Evolutionary conservation across 2,888 invertebrate genomes (phyloP), one percentile per base, ranked within the genome.

Genomic region (Branchellion lobata): DNA sequence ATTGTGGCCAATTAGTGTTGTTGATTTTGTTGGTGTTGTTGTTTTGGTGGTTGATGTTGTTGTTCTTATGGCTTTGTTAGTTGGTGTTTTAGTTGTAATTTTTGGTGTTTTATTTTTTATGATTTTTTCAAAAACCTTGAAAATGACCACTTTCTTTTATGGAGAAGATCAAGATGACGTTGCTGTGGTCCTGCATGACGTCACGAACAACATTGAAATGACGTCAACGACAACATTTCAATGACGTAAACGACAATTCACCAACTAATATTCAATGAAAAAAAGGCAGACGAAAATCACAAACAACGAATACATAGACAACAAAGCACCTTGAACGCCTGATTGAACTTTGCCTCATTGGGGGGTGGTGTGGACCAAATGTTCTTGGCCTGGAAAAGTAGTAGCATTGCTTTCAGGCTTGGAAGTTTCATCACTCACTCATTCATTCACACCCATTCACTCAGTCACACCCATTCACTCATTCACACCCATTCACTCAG

Each of bases 341-440:
- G 94, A 89, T 96, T 97, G 76, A 98, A 90, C 88, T 95, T 95
- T 0, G 94, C 92, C 90, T 98, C 97, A 88, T 98, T 98, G 87
- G 95, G 95, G 1, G 96, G 96, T 80, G 96, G 91, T 1, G 98
- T 98, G 1, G 97, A 96, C 98, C 97, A 98, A 2, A 97, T 96
- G 82, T 94, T 95, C 89, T 88, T 86, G 27, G 93, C 93, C 88
- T 97, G 3, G 5, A 57, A 14, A 5, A n/a, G 61, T 57, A 14
- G 40, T 40, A 8, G 8, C 5, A 40, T 40, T 40, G 14, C 5
- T 40, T 40, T n/a, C n/a, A n/a, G n/a, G n/a, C n/a, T n/a, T n/a
- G n/a, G n/a, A n/a, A n/a, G n/a, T n/a, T n/a, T n/a, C n/a, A n/a
- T n/a, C n/a, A n/a, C n/a, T n/a, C n/a, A n/a, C n/a, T n/a, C n/a